Conservation (phyloP, 2,888 invertebrate species). For the Drosophila mimica region DNA sequence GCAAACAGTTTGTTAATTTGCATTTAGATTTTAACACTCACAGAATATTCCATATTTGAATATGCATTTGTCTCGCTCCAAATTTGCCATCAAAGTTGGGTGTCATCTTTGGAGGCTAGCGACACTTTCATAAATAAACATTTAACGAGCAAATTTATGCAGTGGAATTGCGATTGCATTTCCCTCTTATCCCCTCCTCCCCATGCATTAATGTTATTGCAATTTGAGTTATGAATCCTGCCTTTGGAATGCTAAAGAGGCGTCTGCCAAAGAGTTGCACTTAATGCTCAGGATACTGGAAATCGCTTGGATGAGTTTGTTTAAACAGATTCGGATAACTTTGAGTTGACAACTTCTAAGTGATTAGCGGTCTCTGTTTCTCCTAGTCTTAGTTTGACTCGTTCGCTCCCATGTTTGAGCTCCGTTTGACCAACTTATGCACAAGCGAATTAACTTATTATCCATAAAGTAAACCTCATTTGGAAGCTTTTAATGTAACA, state of each 20-base stretch:
- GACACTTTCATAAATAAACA: constrained; percentile 79
- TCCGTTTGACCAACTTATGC: constrained; percentile 65
- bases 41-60: constrained; percentile 48
- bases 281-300: neutral
- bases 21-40: constrained; percentile 68
- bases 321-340: constrained; percentile 14
- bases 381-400: neutral
- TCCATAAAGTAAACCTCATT: constrained; percentile 80
- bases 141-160: constrained; percentile 69
- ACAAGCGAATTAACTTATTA: constrained; percentile 81
- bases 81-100: constrained; percentile 45
- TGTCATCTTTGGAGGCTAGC: constrained; percentile 42
- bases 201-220: constrained; percentile 66
- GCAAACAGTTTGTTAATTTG: constrained; percentile 69
- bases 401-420: neutral
- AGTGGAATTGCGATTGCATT: constrained; percentile 49
- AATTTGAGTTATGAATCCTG: constrained; percentile 75
- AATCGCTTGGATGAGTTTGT: constrained; percentile 4
- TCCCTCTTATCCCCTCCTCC: constrained; percentile 43
- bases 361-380: neutral
- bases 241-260: constrained; percentile 60
- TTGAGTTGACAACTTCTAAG: constrained; percentile 14
- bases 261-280: constrained; percentile 8
- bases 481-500: constrained; percentile 68
- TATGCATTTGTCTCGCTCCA: constrained; percentile 46